Base-by-base conservation (phyloP, 2,113 vertebrate genomes). In the Prunella fulvescens region DNA sequence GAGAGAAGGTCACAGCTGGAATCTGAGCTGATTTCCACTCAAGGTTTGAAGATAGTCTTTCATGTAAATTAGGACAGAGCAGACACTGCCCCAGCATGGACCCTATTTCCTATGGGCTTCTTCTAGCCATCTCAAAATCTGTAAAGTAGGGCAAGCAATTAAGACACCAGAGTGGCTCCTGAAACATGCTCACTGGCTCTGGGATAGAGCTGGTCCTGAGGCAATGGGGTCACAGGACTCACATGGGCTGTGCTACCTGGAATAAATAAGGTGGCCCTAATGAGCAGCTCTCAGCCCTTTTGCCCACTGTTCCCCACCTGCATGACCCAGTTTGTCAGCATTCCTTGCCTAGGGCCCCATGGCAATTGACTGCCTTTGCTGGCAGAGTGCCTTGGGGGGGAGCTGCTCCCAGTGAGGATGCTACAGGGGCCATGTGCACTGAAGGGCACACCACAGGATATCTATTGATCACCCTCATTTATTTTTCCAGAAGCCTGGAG, bases 61-160 rank as follows among this genome's bases (percentile, higher is more conserved):
- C 1, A 26, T 25, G 53, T 79, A 76, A 95, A 87, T 33, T 42
- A 85, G 86, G 28, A 66, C 51, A 90, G 66, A 62, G 37, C 79
- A 81, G 54, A 77, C 57, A 82, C 20, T 1, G 3, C 10, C 39
- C 14, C 47, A 77, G 76, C 4, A 1, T 83, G 58, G 88, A 88
- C 66, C 25, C 26, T 50, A 7, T 86, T 96, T 95, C 50, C 56
- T 86, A 20, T 31, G 35, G 37, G 58, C 50, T 88, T 61, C 78
- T 72, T 93, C 37, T 45, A 92, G 78, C 9, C 53, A 72, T 90
- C 61, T 74, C 42, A 61, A 86, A 92, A 86, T 60, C 51, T 74
- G 51, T 71, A 60, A 95, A 95, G 40, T 81, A 87, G 91, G 86
- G 60, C 92, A 95, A 81, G 60, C 60, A 93, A 91, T 91, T 91